phyloP scores from a whole-genome alignment of 2,888 invertebrate species.

The Deilephila elpenor region DNA sequence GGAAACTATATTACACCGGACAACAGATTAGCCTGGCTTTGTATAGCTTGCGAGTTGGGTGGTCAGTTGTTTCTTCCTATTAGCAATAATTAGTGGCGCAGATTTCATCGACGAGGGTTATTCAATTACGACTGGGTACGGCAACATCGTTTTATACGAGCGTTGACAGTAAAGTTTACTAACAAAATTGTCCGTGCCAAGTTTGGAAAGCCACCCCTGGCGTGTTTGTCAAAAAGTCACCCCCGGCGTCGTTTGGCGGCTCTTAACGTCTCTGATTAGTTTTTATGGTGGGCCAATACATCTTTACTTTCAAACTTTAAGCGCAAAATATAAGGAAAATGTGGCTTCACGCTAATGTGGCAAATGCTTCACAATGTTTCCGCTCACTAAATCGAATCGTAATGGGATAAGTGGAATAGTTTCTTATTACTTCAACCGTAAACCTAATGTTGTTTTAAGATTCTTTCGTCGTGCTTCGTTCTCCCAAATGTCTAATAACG shows the following conservation, averaged over 20 bases:
- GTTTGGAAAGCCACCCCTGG: constrained; percentile 52
- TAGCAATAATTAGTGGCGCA: constrained; percentile 30
- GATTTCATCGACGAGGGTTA: constrained; percentile 46
- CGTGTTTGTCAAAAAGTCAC: constrained; percentile 69
- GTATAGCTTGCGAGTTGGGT: background rate
- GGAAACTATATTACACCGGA: background rate
- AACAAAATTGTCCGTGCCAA: constrained; percentile 62
- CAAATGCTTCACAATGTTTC: constrained; percentile 29
- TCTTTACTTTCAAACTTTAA: constrained; percentile 52
- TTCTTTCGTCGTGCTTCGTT: background rate
- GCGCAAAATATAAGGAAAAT: constrained; percentile 49
- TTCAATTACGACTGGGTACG: constrained; percentile 57
- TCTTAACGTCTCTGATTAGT: constrained; percentile 69
- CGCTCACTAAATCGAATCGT: constrained; percentile 21
- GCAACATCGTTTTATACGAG: constrained; percentile 58
- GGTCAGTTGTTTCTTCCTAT: background rate
- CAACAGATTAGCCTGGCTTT: background rate
- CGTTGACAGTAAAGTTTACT: constrained; percentile 60
- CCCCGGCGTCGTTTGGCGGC: constrained; percentile 61
- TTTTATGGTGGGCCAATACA: constrained; percentile 64
- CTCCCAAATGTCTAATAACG: too few species aligned
- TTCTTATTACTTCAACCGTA: constrained; percentile 14
- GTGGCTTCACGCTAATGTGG: constrained; percentile 40
- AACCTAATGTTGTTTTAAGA: constrained; percentile 9
- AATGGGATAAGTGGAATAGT: constrained; percentile 20